These are phyloP conservation scores for Motacilla tschutschensis DNA, from an alignment of 2,113 vertebrate species.

Conservation along the genomic window DNA sequence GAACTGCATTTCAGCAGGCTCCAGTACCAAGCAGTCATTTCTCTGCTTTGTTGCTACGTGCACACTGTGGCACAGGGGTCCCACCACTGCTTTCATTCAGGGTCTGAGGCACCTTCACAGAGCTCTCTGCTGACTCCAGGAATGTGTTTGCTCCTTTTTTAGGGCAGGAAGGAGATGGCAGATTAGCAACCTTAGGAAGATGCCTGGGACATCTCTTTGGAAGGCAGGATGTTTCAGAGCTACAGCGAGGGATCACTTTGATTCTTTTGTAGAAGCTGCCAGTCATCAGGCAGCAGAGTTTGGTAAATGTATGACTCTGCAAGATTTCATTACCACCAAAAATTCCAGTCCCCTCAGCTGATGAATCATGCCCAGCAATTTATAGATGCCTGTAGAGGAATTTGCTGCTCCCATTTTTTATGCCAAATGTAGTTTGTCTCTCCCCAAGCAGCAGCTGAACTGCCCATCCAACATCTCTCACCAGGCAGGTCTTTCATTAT, in stretches of 20 bases:
- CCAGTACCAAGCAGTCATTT: background rate
- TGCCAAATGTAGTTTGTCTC: background rate
- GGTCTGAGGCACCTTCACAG: background rate
- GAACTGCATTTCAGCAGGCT: background rate
- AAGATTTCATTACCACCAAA: slow-evolving; percentile 7
- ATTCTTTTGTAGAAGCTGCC: background rate
- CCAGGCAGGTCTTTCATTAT: background rate
- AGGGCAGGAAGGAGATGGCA: background rate
- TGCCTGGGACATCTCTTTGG: background rate
- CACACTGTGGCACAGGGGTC: background rate
- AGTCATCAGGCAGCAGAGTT: background rate
- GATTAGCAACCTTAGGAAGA: background rate
- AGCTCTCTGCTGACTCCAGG: background rate
- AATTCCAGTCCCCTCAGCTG: background rate
- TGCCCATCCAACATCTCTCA: background rate
- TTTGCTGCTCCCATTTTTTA: slow-evolving; percentile 9
- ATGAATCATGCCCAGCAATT: background rate
- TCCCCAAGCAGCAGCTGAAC: background rate
- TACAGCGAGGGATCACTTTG: background rate
- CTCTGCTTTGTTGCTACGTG: background rate
- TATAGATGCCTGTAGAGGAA: background rate
- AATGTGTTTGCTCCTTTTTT: background rate
- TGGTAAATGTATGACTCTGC: background rate
- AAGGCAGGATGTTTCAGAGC: background rate
- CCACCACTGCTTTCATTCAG: background rate